Percentiles rank a stretch among this genome's conserved stretches.
These are phyloP conservation scores for Drosophila parthenogenetica DNA, from an alignment of 2,888 invertebrate genomes.

Conservation along the genomic window DNA sequence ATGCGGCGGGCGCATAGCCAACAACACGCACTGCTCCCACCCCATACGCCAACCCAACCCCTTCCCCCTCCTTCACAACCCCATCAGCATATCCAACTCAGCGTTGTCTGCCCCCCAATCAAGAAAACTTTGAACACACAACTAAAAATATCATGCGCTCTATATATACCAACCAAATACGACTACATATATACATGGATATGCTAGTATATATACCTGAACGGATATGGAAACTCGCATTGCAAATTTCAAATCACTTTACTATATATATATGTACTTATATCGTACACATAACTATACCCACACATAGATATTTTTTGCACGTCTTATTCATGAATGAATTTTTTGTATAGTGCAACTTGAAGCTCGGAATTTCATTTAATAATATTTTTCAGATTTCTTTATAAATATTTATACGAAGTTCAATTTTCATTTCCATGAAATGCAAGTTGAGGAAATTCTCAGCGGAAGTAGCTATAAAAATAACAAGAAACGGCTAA, in stretches of 20 bases:
- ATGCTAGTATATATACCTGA: constrained; percentile 50
- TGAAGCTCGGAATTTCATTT: constrained; percentile 36
- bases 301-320: constrained; percentile 4
- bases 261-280: constrained; percentile 11
- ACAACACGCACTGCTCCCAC: constrained; percentile 71
- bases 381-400: constrained; percentile 15
- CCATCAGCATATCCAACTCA: not conserved
- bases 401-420: constrained; percentile 7
- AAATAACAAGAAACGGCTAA: not conserved
- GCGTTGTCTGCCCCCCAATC: constrained; percentile 65
- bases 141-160: constrained; percentile 75
- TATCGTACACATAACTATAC: too few species aligned
- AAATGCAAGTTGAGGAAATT: constrained; percentile 51
- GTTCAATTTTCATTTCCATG: constrained; percentile 12
- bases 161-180: constrained; percentile 58
- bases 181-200: constrained; percentile 11
- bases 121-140: constrained; percentile 73
- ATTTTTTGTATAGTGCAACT: constrained; percentile 42
- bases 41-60: not conserved
- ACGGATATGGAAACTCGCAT: constrained; percentile 76
- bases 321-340: constrained; percentile 61
- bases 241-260: constrained; percentile 62
- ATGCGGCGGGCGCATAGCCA: constrained; percentile 76
- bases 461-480: constrained; percentile 53
- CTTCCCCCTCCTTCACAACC: not conserved